Percentiles rank a stretch among this genome's conserved stretches.
Evolutionary conservation across 2,113 vertebrate genomes (phyloP).

Genomic region (Sebastes schlegelii): DNA sequence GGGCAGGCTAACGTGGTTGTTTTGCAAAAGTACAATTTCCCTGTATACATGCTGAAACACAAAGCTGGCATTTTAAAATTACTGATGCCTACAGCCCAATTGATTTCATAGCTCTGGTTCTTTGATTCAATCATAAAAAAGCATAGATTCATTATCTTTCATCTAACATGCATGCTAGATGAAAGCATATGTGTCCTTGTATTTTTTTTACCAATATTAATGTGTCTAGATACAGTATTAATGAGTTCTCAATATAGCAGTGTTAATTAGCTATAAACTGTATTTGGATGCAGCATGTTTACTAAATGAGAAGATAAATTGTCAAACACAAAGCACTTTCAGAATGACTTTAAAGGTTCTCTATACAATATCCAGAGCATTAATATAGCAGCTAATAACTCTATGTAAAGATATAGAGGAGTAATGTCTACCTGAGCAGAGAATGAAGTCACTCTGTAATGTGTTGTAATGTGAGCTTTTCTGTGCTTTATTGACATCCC

Average conservation of each 20-base stretch:
- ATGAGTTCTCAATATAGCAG: not conserved
- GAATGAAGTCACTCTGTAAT: no score
- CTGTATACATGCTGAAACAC: not conserved
- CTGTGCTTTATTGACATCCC: no score
- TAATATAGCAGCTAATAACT: no score
- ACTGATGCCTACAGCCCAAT: not conserved
- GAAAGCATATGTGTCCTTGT: conserved; percentile 1
- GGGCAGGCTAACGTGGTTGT: not conserved
- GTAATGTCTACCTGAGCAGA: no score
- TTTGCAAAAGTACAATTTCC: not conserved
- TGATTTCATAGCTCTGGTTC: not conserved
- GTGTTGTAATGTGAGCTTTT: no score
- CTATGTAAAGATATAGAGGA: no score
- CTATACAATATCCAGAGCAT: no score
- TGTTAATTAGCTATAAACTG: not conserved
- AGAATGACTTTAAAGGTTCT: not conserved
- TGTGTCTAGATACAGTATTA: not conserved
- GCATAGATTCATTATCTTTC: not conserved
- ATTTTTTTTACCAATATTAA: not conserved
- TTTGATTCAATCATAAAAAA: not conserved
- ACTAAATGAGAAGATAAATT: not conserved
- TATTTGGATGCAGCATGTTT: not conserved
- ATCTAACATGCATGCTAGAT: conserved; percentile 12
- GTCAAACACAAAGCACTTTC: not conserved
- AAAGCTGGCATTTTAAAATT: conserved; percentile 1